Conservation (phyloP, 1,140 invertebrate species). For the Scaptomyza hsui region DNA sequence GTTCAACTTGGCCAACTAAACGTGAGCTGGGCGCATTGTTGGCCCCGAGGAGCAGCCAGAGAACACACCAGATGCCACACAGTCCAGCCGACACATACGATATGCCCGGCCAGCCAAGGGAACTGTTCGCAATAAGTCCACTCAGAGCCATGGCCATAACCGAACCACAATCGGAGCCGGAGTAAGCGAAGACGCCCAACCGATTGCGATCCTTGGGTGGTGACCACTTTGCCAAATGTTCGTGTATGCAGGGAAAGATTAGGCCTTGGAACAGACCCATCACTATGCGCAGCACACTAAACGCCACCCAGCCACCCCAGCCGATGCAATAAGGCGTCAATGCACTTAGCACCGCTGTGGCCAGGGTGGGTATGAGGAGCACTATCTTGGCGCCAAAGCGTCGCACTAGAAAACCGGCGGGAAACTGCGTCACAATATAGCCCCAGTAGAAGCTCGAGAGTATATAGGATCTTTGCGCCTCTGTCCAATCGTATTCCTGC, state of each 20-base stretch:
- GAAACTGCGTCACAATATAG: slow-evolving; percentile 86
- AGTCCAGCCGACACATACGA: slow-evolving; percentile 91
- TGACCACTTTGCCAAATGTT: slow-evolving; percentile 83
- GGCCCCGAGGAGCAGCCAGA: slow-evolving; percentile 87
- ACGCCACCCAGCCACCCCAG: slow-evolving; percentile 86
- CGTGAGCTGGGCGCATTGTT: slow-evolving; percentile 87
- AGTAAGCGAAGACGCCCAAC: slow-evolving; percentile 86
- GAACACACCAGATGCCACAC: slow-evolving; percentile 86
- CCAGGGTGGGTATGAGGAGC: slow-evolving; percentile 86
- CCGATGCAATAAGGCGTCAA: slow-evolving; percentile 80
- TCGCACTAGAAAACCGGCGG: slow-evolving; percentile 88
- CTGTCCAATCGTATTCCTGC: slow-evolving; percentile 85
- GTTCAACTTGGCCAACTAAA: slow-evolving; percentile 86
- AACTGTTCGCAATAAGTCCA: slow-evolving; percentile 87
- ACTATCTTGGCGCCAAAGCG: slow-evolving; percentile 88
- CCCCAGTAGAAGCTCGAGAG: slow-evolving; percentile 89
- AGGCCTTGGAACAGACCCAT: slow-evolving; percentile 92
- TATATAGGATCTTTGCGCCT: slow-evolving; percentile 84
- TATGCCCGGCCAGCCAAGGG: slow-evolving; percentile 90
- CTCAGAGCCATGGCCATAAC: slow-evolving; percentile 88
- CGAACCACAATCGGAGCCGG: slow-evolving; percentile 89
- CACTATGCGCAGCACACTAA: slow-evolving; percentile 87
- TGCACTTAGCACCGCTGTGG: slow-evolving; percentile 82
- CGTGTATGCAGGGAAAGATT: slow-evolving; percentile 91
- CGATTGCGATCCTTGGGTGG: slow-evolving; percentile 87